A percentile compares a stretch with the other conserved stretches of the same genome.
Evolutionary conservation across 2,113 vertebrate genomes (phyloP).

Genomic region (Gadus chalcogrammus): DNA sequence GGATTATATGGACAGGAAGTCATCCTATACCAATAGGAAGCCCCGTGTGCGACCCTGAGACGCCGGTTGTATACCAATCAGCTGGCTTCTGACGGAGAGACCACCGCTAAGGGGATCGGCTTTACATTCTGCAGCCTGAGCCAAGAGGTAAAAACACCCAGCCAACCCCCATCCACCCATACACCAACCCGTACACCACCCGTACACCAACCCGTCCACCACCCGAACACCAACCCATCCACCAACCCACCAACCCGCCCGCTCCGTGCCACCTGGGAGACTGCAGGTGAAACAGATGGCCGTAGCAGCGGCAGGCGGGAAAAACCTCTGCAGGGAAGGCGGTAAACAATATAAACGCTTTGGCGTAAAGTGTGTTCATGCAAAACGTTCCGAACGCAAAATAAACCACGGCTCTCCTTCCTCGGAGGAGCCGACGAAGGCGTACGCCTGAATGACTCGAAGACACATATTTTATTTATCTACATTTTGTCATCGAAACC

Average conservation of each 20-base stretch:
- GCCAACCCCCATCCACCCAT: background rate
- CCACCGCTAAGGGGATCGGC: conserved; percentile 8
- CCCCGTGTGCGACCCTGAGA: background rate
- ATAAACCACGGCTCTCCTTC: background rate
- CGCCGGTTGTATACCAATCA: background rate
- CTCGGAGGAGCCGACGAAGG: background rate
- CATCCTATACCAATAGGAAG: background rate
- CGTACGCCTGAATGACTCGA: too few relatives aligned
- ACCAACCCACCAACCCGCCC: too few relatives aligned
- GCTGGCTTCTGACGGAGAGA: background rate
- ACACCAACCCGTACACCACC: too few relatives aligned
- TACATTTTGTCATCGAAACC: too few relatives aligned
- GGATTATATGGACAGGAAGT: too few relatives aligned
- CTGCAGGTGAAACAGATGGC: conserved; percentile 27
- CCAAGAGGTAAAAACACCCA: background rate
- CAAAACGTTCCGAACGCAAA: too few relatives aligned
- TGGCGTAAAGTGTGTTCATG: too few relatives aligned
- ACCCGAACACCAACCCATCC: too few relatives aligned
- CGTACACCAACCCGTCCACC: too few relatives aligned
- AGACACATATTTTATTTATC: too few relatives aligned
- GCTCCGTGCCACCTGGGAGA: background rate
- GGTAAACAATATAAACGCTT: too few relatives aligned
- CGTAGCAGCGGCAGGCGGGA: conserved; percentile 20
- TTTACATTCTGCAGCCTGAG: conserved; percentile 15
- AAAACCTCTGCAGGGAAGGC: background rate